Base-by-base conservation (phyloP, 2,888 invertebrate genomes). In the Xiphydria camelus region DNA sequence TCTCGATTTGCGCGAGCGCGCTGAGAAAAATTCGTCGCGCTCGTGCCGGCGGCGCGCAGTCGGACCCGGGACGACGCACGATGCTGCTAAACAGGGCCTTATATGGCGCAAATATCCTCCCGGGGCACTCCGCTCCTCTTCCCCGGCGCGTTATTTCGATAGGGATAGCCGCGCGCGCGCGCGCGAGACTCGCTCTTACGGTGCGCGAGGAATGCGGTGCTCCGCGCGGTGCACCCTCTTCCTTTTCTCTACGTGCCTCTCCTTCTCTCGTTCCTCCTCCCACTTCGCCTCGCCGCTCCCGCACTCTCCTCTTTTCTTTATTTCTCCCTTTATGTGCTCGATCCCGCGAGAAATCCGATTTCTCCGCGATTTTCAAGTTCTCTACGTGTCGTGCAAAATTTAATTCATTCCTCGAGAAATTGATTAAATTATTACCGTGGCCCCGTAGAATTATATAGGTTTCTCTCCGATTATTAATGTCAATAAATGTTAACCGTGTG, bases 61-160 rank as follows among this genome's bases (percentile, higher is more conserved):
- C 9, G 26, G 26, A n/a, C 4, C 26, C 5, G 26, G 26, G 26
- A 26, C 4, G 26, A 15, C 14, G 14, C n/a, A 14, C 10, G 55
- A 55, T 57, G 55, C 57, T 46, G 55, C 60, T 63, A 64, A 66
- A 59, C 59, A 53, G 52, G 51, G 52, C 62, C 66, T 59, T 66
- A 62, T 66, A 66, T 43, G 62, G 64, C 50, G 43, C 54, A 64
- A 64, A 64, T 57, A 55, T 60, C 53, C 53, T 46, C 44, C 26
- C 7, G 26, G 26, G 26, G 7, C 14, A 26, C 10, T n/a, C n/a
- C 10, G 26, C 12, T 5, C 26, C 14, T 26, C 26, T 14, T 26
- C 4, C 7, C 7, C 5, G 10, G 22, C 7, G 7, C n/a, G n/a
- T n/a, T n/a, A n/a, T n/a, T n/a, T n/a, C n/a, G n/a, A n/a, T n/a